phyloP scores from a whole-genome alignment of 2,113 vertebrate species.

The Coryphaenoides rupestris region DNA sequence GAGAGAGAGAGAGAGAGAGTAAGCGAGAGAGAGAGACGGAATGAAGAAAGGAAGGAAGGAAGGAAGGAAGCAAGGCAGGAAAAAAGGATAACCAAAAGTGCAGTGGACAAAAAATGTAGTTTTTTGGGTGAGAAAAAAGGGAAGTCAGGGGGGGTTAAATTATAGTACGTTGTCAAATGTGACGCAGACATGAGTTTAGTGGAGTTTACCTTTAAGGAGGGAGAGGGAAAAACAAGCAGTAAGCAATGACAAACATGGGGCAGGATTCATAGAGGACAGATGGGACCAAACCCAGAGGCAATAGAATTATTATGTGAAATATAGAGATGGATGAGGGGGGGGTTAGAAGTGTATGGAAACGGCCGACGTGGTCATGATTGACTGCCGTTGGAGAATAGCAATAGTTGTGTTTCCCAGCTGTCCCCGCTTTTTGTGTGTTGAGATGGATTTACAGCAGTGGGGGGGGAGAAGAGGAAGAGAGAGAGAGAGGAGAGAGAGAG shows the following conservation, averaged over 20 bases:
- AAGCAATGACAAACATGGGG: slow-evolving; percentile 13
- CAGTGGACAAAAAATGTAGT: too few species aligned
- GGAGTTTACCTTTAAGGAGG: slow-evolving; percentile 4
- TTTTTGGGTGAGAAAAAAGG: too few species aligned
- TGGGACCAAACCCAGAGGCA: slow-evolving; percentile 27
- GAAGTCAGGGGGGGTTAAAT: too few species aligned
- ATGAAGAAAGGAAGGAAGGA: slow-evolving; percentile 1
- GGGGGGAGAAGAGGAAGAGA: slow-evolving; percentile 26
- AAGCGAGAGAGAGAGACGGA: neutral
- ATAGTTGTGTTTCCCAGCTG: slow-evolving; percentile 68
- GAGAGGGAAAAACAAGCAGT: slow-evolving; percentile 3
- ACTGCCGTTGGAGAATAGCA: slow-evolving; percentile 56
- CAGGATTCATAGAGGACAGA: neutral
- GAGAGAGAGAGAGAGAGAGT: neutral
- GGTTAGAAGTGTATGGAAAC: slow-evolving; percentile 41
- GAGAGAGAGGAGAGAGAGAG: too few species aligned
- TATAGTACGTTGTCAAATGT: too few species aligned
- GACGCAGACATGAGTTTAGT: too few species aligned
- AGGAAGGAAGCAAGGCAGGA: slow-evolving; percentile 11
- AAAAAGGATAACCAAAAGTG: neutral
- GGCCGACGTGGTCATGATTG: slow-evolving; percentile 55
- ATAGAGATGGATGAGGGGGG: neutral
- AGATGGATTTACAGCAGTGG: slow-evolving; percentile 64
- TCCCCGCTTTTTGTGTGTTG: slow-evolving; percentile 57
- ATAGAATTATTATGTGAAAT: slow-evolving; percentile 7